Conservation (phyloP, 35 echinoderm and acorn worm species). For the Ptychodera flava region DNA sequence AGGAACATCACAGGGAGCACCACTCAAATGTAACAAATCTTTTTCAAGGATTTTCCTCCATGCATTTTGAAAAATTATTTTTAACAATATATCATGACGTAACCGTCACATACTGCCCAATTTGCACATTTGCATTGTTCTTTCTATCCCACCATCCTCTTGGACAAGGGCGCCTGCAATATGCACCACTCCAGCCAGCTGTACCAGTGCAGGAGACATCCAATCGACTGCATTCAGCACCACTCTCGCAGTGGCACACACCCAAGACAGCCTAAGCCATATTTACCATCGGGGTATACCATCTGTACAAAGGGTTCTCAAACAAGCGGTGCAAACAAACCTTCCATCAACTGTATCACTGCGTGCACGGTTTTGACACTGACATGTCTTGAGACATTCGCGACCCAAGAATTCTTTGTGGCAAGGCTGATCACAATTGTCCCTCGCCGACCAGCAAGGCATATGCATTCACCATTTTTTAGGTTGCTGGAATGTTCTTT, state of each 20-base stretch:
- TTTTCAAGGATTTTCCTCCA: too few relatives aligned
- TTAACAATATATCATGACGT: neutral
- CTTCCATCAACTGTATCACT: conserved; percentile 31
- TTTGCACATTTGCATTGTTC: conserved; percentile 68
- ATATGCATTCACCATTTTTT: conserved; percentile 60
- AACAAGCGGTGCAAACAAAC: conserved; percentile 42
- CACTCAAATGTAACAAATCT: too few relatives aligned
- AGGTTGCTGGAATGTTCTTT: too few relatives aligned
- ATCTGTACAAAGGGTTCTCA: neutral
- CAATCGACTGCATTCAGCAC: conserved; percentile 35
- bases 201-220: conserved; percentile 61
- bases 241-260: conserved; percentile 51
- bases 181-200: conserved; percentile 55
- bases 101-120: conserved; percentile 41
- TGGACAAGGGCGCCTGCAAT: conserved; percentile 37
- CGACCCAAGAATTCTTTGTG: conserved; percentile 28
- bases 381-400: neutral
- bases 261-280: conserved; percentile 42
- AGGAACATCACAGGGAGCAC: neutral
- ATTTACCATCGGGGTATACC: conserved; percentile 4
- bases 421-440: conserved; percentile 55
- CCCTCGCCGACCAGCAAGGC: conserved; percentile 62
- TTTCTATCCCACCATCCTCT: conserved; percentile 51
- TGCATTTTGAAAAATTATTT: too few relatives aligned
- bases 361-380: neutral